phyloP scores from a whole-genome alignment of 2,797 vertebrate species.

The Neopelma chrysocephalum region DNA sequence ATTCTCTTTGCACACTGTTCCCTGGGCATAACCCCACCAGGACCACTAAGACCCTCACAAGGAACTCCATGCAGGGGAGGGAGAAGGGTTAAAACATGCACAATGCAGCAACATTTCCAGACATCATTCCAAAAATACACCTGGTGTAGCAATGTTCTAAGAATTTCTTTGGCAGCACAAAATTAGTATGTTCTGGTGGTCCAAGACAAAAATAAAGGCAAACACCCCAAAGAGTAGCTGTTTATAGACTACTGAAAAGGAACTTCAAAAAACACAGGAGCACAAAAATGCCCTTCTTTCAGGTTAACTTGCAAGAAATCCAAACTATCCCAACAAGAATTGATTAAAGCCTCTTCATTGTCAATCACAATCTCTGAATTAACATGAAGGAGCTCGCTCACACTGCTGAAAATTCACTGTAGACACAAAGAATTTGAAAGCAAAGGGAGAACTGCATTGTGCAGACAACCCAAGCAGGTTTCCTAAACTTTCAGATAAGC shows the following conservation, averaged over 20 bases:
- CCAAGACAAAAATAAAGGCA: constrained; percentile 80
- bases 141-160: constrained; percentile 49
- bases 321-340: not conserved
- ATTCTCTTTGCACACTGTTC: not conserved
- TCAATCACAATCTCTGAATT: not conserved
- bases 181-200: constrained; percentile 89
- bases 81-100: constrained; percentile 89
- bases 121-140: constrained; percentile 70
- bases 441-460: constrained; percentile 41
- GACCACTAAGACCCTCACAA: constrained; percentile 50
- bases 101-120: constrained; percentile 77
- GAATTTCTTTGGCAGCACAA: constrained; percentile 72
- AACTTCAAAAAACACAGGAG: constrained; percentile 37
- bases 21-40: not conserved
- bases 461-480: constrained; percentile 46
- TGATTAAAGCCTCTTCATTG: not conserved
- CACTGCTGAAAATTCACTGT: not conserved
- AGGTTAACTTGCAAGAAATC: constrained; percentile 5
- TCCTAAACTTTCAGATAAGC: constrained; percentile 37
- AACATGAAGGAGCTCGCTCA: constrained; percentile 6
- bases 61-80: constrained; percentile 82
- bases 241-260: constrained; percentile 17
- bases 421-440: constrained; percentile 31
- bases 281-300: constrained; percentile 8
- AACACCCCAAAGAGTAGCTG: constrained; percentile 48